These are phyloP conservation scores for Streblospio benedicti DNA, from an alignment of 1,140 invertebrate species.

Conservation along the genomic window DNA sequence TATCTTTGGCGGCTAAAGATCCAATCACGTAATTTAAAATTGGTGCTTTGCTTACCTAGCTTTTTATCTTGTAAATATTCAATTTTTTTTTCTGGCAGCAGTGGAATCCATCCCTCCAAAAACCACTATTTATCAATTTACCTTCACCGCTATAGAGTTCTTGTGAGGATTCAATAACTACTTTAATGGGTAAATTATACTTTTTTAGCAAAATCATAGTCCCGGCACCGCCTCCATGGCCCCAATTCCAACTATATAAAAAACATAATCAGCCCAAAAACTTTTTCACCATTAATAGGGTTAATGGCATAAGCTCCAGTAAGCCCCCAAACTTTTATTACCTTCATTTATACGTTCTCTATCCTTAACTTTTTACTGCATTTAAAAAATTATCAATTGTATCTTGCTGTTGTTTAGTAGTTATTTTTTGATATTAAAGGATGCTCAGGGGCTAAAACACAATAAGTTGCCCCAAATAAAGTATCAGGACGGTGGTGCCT, in stretches of 20 bases:
- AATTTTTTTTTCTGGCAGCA: neutral
- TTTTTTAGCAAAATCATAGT: slow-evolving; percentile 12
- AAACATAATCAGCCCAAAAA: slow-evolving; percentile 18
- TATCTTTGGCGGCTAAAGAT: slow-evolving; percentile 84
- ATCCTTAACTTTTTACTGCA: neutral
- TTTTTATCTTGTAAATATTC: neutral
- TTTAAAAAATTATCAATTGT: neutral
- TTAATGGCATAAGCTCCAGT: slow-evolving; percentile 14
- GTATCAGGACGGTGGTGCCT: slow-evolving; percentile 19
- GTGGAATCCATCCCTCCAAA: neutral
- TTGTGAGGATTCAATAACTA: slow-evolving; percentile 4
- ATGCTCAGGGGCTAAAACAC: slow-evolving; percentile 13
- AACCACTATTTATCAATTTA: neutral
- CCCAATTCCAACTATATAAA: slow-evolving; percentile 13
- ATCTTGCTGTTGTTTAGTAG: neutral
- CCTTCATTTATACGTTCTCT: neutral
- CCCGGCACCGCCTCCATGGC: slow-evolving; percentile 19
- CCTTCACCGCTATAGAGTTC: neutral
- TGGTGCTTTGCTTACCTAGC: neutral
- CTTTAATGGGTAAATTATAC: slow-evolving; percentile 11
- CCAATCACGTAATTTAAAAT: slow-evolving; percentile 73
- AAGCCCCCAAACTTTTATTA: slow-evolving; percentile 5
- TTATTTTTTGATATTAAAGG: neutral
- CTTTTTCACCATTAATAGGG: slow-evolving; percentile 6
- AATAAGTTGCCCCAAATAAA: slow-evolving; percentile 13